Evolutionary conservation across 2,888 invertebrate genomes (phyloP), one percentile per base, ranked within the genome.

Genomic region (Calliphora vomitoria): DNA sequence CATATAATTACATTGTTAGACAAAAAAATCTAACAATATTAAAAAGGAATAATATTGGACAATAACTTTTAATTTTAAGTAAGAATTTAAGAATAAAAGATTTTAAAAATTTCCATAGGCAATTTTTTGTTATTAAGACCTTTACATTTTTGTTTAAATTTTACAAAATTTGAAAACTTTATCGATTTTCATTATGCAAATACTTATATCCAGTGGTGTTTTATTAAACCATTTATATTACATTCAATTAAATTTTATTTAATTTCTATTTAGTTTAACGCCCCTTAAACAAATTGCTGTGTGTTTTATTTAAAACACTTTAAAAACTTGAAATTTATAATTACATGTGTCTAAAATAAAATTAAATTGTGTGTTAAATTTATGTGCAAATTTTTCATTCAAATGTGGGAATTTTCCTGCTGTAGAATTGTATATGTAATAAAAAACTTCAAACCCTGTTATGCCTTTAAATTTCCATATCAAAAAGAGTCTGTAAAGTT

Each of bases 351-450:
- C n/a, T 44, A 25, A 41, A 41, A 58, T 68, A 31, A 68, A 78
- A 68, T 58, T 78, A 38, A 78, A 78, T 68, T 78, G 68, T 68
- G 55, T 68, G 55, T 68, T 55, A 55, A 66, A 68, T 68, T 68
- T 25, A 25, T 25, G 25, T 78, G 78, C 41, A 41, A 53, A 50
- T 55, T 15, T 53, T 66, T 78, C 25, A 35, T 60, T 15, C 6
- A 25, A 53, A 11, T 66, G 25, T 78, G n/a, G n/a, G n/a, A n/a
- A n/a, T n/a, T n/a, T n/a, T n/a, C n/a, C n/a, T n/a, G n/a, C n/a
- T n/a, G n/a, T n/a, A n/a, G n/a, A n/a, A 25, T 25, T 1, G 25
- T 1, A 25, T 25, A 25, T 25, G 2, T 25, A 25, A n/a, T n/a
- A 25, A 25, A 25, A 25, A 25, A 25, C 25, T 25, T 25, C 2